Evolutionary conservation across 2,797 vertebrate genomes (phyloP), one percentile per base, ranked within the genome.

Genomic region (Eulemur albifrons): DNA sequence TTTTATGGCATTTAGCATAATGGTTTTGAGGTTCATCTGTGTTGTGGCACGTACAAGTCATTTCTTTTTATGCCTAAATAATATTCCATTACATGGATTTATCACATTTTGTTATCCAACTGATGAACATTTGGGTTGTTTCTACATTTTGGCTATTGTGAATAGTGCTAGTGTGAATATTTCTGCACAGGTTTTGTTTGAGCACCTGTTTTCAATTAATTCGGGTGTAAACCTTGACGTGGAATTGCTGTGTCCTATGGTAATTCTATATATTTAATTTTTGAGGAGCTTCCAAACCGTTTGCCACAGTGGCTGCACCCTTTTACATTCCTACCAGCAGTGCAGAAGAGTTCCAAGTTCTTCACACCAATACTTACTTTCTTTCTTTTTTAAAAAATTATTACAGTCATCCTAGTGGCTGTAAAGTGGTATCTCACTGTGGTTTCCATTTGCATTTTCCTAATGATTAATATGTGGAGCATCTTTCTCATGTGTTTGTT

Each of bases 361-460:
- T 92, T 45, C 43, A 65, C 1, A 70, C 32, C 30, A 70, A 63
- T 40, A 35, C 11, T 63, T 80, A 38, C 54, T 82, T 90, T 72
- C 52, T 35, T 73, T 30, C 38, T 65, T 45, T 52, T n/a, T 15
- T 25, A 54, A 54, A 54, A 54, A 54, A 54, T 21, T 18, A 40
- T 85, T 43, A 50, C 48, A 45, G 15, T 20, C 17, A 48, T 75
- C 48, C 15, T 91, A n/a, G 30, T 84, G 40, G n/a, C 4, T 72
- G 11, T n/a, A 35, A 94, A 83, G n/a, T 35, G 1, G 17, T 69
- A 80, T 63, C 50, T 87, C 50, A 73, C 27, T 70, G 12, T 54
- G 14, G 52, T 54, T 90, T 96, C 54, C 40, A 61, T 96, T 94
- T 93, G 59, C 67, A 48, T 90, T 87, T 85, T 85, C 32, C 27